Conservation (phyloP, 2,797 vertebrate genomes). For the Balearica regulorum region DNA sequence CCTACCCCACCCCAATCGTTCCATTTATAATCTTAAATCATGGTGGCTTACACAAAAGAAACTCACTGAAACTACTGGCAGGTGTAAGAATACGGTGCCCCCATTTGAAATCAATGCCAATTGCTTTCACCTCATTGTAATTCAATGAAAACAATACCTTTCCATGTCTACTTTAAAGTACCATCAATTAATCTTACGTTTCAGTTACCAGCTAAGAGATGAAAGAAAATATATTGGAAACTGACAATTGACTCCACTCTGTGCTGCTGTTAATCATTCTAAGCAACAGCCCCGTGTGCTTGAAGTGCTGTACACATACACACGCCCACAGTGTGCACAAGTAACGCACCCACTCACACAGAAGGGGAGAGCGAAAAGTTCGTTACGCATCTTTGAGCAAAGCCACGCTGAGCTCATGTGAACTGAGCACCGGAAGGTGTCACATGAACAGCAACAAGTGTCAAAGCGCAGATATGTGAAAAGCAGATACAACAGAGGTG, state of each 20-base stretch:
- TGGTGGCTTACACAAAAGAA: not conserved
- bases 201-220: not conserved
- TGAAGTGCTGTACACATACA: not conserved
- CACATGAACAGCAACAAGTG: not conserved
- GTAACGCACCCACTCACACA: not conserved
- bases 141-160: not conserved
- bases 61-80: not conserved
- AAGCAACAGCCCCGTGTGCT: not conserved
- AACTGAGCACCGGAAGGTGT: not conserved
- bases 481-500: not conserved
- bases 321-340: not conserved
- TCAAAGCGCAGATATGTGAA: not conserved
- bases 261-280: not conserved
- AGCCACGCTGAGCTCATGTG: not conserved
- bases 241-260: not conserved
- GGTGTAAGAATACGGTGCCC: not conserved
- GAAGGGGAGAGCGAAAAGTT: not conserved
- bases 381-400: not conserved
- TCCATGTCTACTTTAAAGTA: not conserved
- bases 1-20: not conserved
- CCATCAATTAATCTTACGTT: conserved; percentile 40
- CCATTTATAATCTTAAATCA: not conserved
- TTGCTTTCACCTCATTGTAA: not conserved
- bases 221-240: conserved; percentile 28
- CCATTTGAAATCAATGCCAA: not conserved